Conservation (phyloP, 2,113 vertebrate genomes). For the Hiodon tergisus region DNA sequence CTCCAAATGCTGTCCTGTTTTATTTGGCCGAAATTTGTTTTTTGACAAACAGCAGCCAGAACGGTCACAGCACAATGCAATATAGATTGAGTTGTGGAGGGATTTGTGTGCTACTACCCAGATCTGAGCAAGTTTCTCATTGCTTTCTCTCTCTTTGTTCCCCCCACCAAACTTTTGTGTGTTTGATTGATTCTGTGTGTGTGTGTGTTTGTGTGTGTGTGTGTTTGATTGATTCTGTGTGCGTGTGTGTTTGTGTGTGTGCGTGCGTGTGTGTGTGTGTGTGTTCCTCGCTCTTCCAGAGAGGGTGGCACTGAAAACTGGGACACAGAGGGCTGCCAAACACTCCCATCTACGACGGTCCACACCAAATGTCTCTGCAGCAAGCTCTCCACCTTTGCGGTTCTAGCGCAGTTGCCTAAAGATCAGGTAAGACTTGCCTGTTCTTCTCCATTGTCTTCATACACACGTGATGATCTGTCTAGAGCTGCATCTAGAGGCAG, state of each 20-base stretch:
- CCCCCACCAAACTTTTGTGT: slow-evolving; percentile 4
- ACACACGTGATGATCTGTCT: background rate
- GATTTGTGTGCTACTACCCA: slow-evolving; percentile 13
- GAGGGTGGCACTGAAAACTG: slow-evolving; percentile 89
- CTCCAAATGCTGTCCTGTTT: too few relatives aligned
- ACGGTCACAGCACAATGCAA: slow-evolving; percentile 11
- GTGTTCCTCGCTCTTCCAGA: slow-evolving; percentile 61
- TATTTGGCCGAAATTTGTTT: too few relatives aligned
- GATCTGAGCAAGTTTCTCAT: slow-evolving; percentile 22
- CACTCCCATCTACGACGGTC: slow-evolving; percentile 78
- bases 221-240: slow-evolving; percentile 35
- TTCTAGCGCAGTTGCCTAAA: slow-evolving; percentile 89
- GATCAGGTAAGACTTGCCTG: slow-evolving; percentile 76
- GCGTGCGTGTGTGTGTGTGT: slow-evolving; percentile 24
- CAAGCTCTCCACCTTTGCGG: slow-evolving; percentile 87
- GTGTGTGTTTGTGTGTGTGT: slow-evolving; percentile 19
- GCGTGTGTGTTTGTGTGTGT: slow-evolving; percentile 18
- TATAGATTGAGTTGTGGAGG: background rate
- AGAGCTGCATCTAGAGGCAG: background rate
- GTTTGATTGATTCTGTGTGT: background rate
- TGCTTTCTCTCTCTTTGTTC: slow-evolving; percentile 1
- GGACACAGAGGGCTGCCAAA: slow-evolving; percentile 94
- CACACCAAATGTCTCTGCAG: slow-evolving; percentile 97
- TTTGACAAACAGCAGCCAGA: too few relatives aligned
- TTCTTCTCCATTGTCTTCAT: slow-evolving; percentile 9